phyloP scores from a whole-genome alignment of 2,113 vertebrate species.

The Pollachius pollachius region DNA sequence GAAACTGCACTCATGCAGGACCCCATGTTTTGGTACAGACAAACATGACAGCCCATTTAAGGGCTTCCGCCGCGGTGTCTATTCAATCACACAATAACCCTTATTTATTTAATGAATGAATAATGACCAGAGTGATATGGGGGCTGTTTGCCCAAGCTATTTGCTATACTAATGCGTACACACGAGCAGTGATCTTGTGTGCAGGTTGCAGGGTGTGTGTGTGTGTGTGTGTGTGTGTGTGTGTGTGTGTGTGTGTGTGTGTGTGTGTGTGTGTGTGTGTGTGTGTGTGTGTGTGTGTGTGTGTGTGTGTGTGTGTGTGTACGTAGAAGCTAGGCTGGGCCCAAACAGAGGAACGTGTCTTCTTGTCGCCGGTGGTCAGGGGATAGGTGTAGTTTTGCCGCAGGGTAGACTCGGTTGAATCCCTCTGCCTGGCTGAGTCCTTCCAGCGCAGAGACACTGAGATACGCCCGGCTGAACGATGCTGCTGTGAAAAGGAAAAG shows the following conservation, averaged over 20 bases:
- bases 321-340: not conserved
- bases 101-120: constrained; percentile 75
- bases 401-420: too few relatives aligned
- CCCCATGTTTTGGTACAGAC: constrained; percentile 46
- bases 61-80: constrained; percentile 43
- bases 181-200: constrained; percentile 37
- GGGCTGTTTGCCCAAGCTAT: constrained; percentile 69
- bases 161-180: constrained; percentile 60
- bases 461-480: too few relatives aligned
- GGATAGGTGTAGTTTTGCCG: too few relatives aligned
- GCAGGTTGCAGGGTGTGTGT: constrained; percentile 4
- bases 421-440: too few relatives aligned
- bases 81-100: constrained; percentile 72
- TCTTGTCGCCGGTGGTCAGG: too few relatives aligned
- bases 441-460: too few relatives aligned
- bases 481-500: constrained; percentile 6
- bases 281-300: constrained; percentile 39
- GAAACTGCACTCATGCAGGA: constrained; percentile 35
- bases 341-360: too few relatives aligned
- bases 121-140: constrained; percentile 62
- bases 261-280: constrained; percentile 41
- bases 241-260: constrained; percentile 29
- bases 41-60: constrained; percentile 50
- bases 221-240: constrained; percentile 44
- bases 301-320: constrained; percentile 45